phyloP scores from a whole-genome alignment of 2,888 invertebrate species.

The Ophonus ardosiacus region DNA sequence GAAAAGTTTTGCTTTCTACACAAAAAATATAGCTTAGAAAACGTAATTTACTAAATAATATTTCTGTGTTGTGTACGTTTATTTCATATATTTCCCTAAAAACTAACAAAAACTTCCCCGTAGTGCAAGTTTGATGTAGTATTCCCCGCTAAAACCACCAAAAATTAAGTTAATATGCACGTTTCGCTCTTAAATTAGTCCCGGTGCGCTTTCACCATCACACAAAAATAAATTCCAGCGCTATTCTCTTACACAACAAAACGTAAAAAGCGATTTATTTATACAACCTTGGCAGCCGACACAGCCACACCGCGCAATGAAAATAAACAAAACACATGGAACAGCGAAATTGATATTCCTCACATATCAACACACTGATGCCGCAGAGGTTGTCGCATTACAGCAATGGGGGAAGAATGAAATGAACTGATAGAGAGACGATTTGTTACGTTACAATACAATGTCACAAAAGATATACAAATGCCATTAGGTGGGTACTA shows the following conservation, averaged over 20 bases:
- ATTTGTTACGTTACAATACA: constrained; percentile 19
- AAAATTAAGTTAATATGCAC: constrained; percentile 34
- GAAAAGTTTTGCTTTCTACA: no score
- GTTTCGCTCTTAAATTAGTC: constrained; percentile 30
- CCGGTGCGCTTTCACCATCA: constrained; percentile 9
- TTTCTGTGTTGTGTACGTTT: not conserved
- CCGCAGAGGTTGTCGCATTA: constrained; percentile 22
- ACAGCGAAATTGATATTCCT: constrained; percentile 52
- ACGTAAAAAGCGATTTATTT: constrained; percentile 41
- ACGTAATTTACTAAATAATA: no score
- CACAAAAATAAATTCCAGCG: constrained; percentile 24
- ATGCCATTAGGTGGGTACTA: no score
- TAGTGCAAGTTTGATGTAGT: constrained; percentile 7
- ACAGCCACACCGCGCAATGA: constrained; percentile 24
- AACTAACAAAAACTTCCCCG: not conserved
- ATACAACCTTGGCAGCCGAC: constrained; percentile 46
- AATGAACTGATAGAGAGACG: not conserved
- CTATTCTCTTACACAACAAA: constrained; percentile 46
- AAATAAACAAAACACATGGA: constrained; percentile 50
- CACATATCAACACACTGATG: constrained; percentile 30
- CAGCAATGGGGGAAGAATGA: not conserved
- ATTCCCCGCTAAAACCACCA: constrained; percentile 23
- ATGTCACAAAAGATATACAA: not conserved
- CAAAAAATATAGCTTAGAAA: no score
- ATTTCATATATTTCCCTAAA: not conserved